These are phyloP conservation scores for Amazona vittata DNA, from an alignment of 2,113 vertebrate species.

Conservation along the genomic window DNA sequence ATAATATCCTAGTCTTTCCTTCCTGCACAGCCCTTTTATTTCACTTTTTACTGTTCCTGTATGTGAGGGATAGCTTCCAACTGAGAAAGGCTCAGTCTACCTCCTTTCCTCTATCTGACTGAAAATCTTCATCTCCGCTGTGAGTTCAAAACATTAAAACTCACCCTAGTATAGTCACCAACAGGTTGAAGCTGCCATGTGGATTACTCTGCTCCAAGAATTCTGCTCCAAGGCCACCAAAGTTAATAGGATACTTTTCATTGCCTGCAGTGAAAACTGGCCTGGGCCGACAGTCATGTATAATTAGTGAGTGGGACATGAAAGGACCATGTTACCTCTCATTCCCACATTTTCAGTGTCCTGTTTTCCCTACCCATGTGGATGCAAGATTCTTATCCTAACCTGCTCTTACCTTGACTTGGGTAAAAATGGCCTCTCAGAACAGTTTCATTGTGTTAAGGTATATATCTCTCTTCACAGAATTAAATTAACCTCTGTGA, in stretches of 20 bases:
- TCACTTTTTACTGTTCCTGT: conserved; percentile 2
- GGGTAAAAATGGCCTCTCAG: background rate
- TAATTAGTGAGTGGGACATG: conserved; percentile 26
- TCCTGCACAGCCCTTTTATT: background rate
- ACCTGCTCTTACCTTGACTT: conserved; percentile 21
- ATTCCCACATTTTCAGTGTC: conserved; percentile 6
- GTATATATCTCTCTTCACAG: background rate
- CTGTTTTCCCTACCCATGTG: conserved; percentile 28
- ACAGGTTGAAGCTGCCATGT: background rate
- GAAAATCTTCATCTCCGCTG: background rate
- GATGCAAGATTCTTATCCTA: conserved; percentile 46
- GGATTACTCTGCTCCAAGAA: background rate
- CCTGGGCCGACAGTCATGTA: background rate
- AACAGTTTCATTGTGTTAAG: conserved; percentile 34
- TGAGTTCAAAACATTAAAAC: background rate
- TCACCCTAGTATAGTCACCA: background rate
- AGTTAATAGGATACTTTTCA: conserved; percentile 6
- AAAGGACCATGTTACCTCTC: background rate
- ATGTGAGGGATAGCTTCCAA: background rate
- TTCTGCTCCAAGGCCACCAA: background rate
- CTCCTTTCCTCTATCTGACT: background rate
- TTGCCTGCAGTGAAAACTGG: conserved; percentile 23
- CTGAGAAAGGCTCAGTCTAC: background rate
- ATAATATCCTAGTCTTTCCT: background rate
- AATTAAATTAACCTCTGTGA: conserved; percentile 30